Evolutionary conservation across 2,797 vertebrate species (phyloP).

Genomic region (Phyllotis vaccarum): DNA sequence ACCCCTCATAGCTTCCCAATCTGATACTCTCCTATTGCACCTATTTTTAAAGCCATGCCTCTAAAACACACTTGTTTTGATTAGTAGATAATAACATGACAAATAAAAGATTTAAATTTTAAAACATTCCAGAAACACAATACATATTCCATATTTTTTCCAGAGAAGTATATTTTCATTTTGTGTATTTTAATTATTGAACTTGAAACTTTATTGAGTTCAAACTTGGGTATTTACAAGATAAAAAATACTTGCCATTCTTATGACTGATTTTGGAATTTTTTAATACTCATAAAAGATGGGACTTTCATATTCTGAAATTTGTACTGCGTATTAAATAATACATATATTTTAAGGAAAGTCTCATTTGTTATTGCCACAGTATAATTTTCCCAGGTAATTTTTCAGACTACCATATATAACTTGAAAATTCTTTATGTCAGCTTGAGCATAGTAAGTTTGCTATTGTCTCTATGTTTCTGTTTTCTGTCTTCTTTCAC

Average conservation of each 20-base stretch:
- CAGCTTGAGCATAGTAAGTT: conserved; percentile 68
- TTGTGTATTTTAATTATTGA: not conserved
- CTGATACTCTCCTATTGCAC: not conserved
- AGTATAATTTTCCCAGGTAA: conserved; percentile 65
- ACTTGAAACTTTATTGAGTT: not conserved
- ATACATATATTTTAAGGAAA: not conserved
- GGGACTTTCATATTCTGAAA: not conserved
- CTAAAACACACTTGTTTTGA: not conserved
- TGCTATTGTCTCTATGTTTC: not conserved
- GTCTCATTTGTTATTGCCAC: conserved; percentile 64
- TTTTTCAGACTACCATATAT: conserved; percentile 47
- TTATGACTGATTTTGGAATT: not conserved
- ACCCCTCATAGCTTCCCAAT: not conserved
- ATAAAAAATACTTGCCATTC: not conserved
- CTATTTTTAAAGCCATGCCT: not conserved
- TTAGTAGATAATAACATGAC: not conserved
- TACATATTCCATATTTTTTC: not conserved
- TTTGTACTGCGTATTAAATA: not conserved
- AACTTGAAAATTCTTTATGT: conserved; percentile 70
- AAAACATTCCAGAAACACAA: not conserved
- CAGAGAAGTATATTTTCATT: not conserved
- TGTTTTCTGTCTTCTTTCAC: conserved; percentile 74
- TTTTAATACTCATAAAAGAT: not conserved
- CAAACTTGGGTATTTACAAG: not conserved
- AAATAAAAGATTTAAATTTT: not conserved